Evolutionary conservation across 2,797 vertebrate species (phyloP).

Genomic region (Phataginus tetradactyla): DNA sequence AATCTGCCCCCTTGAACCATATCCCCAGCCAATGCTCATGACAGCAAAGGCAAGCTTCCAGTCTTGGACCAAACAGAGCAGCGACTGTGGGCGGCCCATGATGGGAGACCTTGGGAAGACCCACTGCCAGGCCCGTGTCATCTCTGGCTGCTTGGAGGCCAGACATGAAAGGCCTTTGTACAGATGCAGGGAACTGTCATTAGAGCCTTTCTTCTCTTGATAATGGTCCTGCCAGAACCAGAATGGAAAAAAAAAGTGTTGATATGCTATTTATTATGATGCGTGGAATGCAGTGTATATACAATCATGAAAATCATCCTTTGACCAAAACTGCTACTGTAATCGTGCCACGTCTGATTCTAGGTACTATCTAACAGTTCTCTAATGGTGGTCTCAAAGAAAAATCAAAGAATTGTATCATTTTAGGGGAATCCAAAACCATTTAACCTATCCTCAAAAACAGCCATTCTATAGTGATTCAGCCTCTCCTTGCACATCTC

Average conservation of each 20-base stretch:
- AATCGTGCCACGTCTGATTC: constrained; percentile 47
- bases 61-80: neutral
- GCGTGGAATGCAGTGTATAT: constrained; percentile 29
- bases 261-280: constrained; percentile 72
- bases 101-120: neutral
- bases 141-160: constrained; percentile 44
- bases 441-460: constrained; percentile 29
- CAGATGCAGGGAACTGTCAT: constrained; percentile 59
- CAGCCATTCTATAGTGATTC: neutral
- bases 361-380: constrained; percentile 48
- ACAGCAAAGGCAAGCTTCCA: constrained; percentile 9
- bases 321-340: constrained; percentile 53
- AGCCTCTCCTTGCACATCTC: neutral
- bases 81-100: neutral
- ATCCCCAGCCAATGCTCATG: neutral
- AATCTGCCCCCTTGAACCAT: constrained; percentile 53
- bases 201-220: constrained; percentile 71
- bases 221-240: constrained; percentile 62
- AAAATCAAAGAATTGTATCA: constrained; percentile 19
- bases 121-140: neutral
- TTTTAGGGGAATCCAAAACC: constrained; percentile 25
- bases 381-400: constrained; percentile 26
- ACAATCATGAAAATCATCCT: constrained; percentile 74
- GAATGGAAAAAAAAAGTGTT: constrained; percentile 4
- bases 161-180: constrained; percentile 73